Percentiles rank a stretch among this genome's conserved stretches.
These are phyloP conservation scores for Philopotamus ludificatus DNA, from an alignment of 1,140 invertebrate genomes.

Conservation along the genomic window DNA sequence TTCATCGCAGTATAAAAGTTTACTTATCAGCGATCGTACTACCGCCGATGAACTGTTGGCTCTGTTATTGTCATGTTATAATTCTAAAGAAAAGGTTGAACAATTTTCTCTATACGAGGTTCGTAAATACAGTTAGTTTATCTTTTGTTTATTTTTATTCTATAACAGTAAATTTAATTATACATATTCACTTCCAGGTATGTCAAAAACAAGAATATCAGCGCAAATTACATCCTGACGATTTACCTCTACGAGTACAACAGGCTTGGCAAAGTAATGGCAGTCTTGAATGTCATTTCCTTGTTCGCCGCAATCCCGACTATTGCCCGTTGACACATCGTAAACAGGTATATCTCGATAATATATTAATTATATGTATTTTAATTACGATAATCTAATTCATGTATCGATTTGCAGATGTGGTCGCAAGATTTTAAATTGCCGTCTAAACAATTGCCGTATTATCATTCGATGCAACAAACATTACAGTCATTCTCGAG, in stretches of 20 bases:
- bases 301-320: slow-evolving; percentile 74
- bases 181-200: slow-evolving; percentile 50
- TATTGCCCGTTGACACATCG: slow-evolving; percentile 64
- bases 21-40: slow-evolving; percentile 84
- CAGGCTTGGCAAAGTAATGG: slow-evolving; percentile 66
- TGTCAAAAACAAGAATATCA: slow-evolving; percentile 73
- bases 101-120: slow-evolving; percentile 88
- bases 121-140: slow-evolving; percentile 51
- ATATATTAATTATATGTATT: neutral
- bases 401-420: slow-evolving; percentile 35
- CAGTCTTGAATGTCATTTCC: slow-evolving; percentile 67
- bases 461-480: slow-evolving; percentile 36
- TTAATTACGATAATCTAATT: neutral
- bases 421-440: slow-evolving; percentile 40
- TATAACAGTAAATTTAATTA: neutral
- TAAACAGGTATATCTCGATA: slow-evolving; percentile 51
- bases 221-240: slow-evolving; percentile 81
- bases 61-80: slow-evolving; percentile 82
- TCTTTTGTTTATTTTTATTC: neutral
- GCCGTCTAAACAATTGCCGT: slow-evolving; percentile 35
- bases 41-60: slow-evolving; percentile 87
- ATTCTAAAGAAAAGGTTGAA: slow-evolving; percentile 76
- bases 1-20: slow-evolving; percentile 88
- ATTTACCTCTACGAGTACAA: slow-evolving; percentile 80
- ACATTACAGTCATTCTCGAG: slow-evolving; percentile 40